phyloP scores from a whole-genome alignment of 2,888 invertebrate genomes.

The Heliconius hortense region DNA sequence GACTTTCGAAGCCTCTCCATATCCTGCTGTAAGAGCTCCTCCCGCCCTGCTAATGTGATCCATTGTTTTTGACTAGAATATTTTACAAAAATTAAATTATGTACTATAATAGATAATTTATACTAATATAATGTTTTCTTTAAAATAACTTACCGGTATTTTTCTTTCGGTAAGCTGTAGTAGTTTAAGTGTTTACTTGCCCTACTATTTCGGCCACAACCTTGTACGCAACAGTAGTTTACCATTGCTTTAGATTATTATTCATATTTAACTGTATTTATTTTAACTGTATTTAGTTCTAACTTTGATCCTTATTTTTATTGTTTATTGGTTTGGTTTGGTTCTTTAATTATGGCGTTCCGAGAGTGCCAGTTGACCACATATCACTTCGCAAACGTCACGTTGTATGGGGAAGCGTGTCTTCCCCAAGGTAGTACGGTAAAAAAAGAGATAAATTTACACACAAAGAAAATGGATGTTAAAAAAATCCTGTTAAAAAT shows the following conservation, averaged over 20 bases:
- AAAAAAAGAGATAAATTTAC: too few relatives aligned
- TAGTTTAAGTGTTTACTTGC: conserved; percentile 66
- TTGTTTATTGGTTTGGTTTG: not conserved
- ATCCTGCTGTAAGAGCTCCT: conserved; percentile 58
- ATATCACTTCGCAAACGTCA: too few relatives aligned
- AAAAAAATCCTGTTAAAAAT: too few relatives aligned
- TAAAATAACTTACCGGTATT: conserved; percentile 53
- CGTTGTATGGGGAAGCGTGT: too few relatives aligned
- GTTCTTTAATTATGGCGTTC: too few relatives aligned
- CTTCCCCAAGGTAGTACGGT: too few relatives aligned
- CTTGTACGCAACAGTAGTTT: conserved; percentile 71
- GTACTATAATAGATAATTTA: not conserved
- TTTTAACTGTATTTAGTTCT: too few relatives aligned
- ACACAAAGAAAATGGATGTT: too few relatives aligned
- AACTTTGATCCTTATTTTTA: too few relatives aligned
- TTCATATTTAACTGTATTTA: not conserved
- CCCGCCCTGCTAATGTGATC: conserved; percentile 62
- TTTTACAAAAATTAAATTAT: conserved; percentile 5
- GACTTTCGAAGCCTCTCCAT: conserved; percentile 47
- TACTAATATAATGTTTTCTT: not conserved
- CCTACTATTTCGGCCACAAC: conserved; percentile 68
- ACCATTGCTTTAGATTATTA: conserved; percentile 55
- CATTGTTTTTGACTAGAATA: conserved; percentile 61
- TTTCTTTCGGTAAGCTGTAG: conserved; percentile 68
- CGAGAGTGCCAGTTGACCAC: too few relatives aligned